Percentiles rank a stretch among this genome's conserved stretches.
Evolutionary conservation across 2,888 invertebrate genomes (phyloP).

Genomic region (Brachynemurus nebulosus): DNA sequence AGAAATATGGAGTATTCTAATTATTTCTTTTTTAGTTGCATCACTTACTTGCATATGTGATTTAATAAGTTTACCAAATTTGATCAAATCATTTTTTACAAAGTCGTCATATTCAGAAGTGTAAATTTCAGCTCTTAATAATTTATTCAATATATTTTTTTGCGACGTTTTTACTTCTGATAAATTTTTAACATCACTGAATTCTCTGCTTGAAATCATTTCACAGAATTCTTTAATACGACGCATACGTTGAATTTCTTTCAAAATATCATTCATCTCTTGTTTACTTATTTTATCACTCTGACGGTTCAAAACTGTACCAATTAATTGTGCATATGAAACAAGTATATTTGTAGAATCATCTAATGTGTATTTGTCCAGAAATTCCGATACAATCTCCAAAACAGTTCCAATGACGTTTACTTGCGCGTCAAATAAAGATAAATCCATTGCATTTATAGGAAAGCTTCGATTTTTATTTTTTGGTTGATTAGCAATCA

Average conservation of each 20-base stretch:
- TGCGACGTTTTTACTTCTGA: slow-evolving; percentile 5
- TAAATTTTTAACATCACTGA: slow-evolving; percentile 6
- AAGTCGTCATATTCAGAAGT: slow-evolving; percentile 14
- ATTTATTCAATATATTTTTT: slow-evolving; percentile 9
- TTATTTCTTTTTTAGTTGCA: slow-evolving; percentile 37
- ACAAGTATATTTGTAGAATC: too few species aligned
- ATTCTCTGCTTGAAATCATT: slow-evolving; percentile 12
- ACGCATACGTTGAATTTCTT: slow-evolving; percentile 24
- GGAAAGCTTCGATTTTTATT: slow-evolving; percentile 14
- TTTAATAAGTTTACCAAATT: slow-evolving; percentile 17
- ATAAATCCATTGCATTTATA: slow-evolving; percentile 15
- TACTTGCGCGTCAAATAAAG: slow-evolving; percentile 17
- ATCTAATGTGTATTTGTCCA: too few species aligned
- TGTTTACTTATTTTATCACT: slow-evolving; percentile 23
- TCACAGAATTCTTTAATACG: slow-evolving; percentile 21
- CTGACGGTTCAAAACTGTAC: slow-evolving; percentile 15
- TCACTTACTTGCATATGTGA: slow-evolving; percentile 25
- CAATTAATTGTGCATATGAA: slow-evolving; percentile 19
- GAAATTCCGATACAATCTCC: too few species aligned
- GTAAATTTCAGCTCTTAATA: slow-evolving; percentile 17
- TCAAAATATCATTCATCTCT: slow-evolving; percentile 23
- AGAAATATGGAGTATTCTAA: slow-evolving; percentile 34
- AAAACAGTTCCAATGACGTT: slow-evolving; percentile 16
- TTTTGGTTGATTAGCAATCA: too few species aligned
- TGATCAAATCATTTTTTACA: slow-evolving; percentile 15